phyloP scores from a whole-genome alignment of 2,888 invertebrate genomes.

The Andricus quercusramuli region DNA sequence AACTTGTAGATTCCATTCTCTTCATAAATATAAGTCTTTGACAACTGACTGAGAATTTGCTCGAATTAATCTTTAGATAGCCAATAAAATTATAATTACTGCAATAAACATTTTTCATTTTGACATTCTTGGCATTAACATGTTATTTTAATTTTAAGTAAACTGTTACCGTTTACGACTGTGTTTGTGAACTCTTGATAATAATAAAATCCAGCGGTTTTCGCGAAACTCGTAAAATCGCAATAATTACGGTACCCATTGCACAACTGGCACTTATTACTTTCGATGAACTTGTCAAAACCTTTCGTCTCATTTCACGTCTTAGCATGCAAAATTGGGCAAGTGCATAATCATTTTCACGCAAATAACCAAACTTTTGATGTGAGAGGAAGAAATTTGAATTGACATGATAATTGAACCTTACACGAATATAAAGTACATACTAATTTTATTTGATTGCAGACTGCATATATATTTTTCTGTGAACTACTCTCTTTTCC shows the following conservation, averaged over 20 bases:
- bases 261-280: not conserved
- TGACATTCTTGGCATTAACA: not conserved
- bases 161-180: not conserved
- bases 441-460: not conserved
- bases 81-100: not conserved
- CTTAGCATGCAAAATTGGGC: not conserved
- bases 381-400: not conserved
- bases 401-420: not conserved
- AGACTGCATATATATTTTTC: not conserved
- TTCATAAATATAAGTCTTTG: not conserved
- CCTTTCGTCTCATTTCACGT: not conserved
- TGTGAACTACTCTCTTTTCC: not conserved
- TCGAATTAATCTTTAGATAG: not conserved
- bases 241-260: slow-evolving; percentile 5
- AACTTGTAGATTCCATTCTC: not conserved
- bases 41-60: not conserved
- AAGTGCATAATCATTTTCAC: not conserved
- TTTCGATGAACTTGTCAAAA: slow-evolving; percentile 13
- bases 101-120: not conserved
- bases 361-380: not conserved
- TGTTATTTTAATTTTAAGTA: not conserved
- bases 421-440: not conserved
- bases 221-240: slow-evolving; percentile 8
- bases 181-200: not conserved
- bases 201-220: slow-evolving; percentile 1